A percentile compares a stretch with the other conserved stretches of the same genome.
Conservation (phyloP, 2,888 invertebrate genomes). For the Athalia circularis region DNA sequence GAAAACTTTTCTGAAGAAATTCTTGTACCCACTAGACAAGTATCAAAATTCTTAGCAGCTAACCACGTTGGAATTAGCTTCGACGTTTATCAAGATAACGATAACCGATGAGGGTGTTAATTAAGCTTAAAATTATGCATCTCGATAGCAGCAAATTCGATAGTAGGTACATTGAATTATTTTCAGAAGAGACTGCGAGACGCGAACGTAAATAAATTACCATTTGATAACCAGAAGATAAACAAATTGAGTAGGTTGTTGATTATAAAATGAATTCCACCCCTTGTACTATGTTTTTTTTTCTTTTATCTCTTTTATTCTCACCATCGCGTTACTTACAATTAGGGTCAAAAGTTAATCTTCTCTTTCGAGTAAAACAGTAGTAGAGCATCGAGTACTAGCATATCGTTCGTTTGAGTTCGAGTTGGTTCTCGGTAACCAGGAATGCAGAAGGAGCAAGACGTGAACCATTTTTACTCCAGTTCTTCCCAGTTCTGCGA, state of each 20-base stretch:
- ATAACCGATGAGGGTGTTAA: constrained; percentile 48
- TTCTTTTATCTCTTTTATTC: too few relatives aligned
- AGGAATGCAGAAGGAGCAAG: constrained; percentile 9
- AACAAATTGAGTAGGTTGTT: too few relatives aligned
- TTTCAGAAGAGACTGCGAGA: too few relatives aligned
- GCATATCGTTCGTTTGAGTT: constrained; percentile 35
- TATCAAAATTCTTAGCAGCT: neutral
- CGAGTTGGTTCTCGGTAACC: constrained; percentile 20
- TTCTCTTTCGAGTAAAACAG: neutral
- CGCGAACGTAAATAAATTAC: too few relatives aligned
- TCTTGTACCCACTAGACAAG: neutral
- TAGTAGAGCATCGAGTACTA: neutral
- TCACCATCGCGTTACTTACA: neutral
- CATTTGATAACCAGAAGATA: too few relatives aligned
- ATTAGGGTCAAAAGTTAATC: constrained; percentile 25
- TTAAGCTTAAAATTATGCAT: constrained; percentile 57
- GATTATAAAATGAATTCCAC: too few relatives aligned
- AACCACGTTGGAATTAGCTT: constrained; percentile 9
- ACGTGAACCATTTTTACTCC: neutral
- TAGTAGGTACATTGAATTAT: neutral
- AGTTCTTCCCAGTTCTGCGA: constrained; percentile 1
- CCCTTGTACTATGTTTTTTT: too few relatives aligned
- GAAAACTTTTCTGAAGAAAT: neutral
- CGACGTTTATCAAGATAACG: constrained; percentile 18
- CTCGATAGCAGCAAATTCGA: constrained; percentile 49